These are phyloP conservation scores for Monodelphis domestica DNA, from an alignment of 2,797 vertebrate species.

Conservation along the genomic window DNA sequence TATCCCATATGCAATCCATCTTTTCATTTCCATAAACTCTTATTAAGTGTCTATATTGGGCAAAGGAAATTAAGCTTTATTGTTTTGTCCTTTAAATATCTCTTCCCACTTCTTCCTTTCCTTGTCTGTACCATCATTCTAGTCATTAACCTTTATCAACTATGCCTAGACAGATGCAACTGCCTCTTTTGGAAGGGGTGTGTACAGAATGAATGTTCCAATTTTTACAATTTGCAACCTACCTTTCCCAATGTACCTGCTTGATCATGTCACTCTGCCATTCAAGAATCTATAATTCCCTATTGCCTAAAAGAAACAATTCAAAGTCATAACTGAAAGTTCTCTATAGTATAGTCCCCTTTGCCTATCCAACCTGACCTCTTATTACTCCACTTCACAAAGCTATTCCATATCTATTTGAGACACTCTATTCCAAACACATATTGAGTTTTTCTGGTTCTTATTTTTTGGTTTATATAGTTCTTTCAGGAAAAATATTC, in stretches of 20 bases:
- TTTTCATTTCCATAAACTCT: neutral
- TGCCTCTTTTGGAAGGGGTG: neutral
- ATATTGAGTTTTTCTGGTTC: neutral
- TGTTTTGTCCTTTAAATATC: neutral
- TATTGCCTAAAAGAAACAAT: neutral
- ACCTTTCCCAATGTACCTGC: neutral
- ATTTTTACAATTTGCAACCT: neutral
- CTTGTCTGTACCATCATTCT: too few species aligned
- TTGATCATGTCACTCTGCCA: neutral
- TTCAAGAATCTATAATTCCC: neutral
- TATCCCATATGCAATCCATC: neutral
- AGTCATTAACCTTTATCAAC: neutral
- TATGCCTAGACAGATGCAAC: slow-evolving; percentile 1
- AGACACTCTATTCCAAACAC: neutral
- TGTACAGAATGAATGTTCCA: neutral
- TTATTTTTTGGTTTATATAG: neutral
- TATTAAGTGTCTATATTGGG: neutral
- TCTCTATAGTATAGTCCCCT: neutral
- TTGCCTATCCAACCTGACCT: neutral
- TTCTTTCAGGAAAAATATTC: neutral
- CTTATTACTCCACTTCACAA: neutral
- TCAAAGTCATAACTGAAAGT: neutral
- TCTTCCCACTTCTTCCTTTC: neutral
- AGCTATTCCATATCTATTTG: neutral
- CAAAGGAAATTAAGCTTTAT: neutral